Base-by-base conservation (phyloP, 2,797 vertebrate species). In the Gallinago stenura region DNA sequence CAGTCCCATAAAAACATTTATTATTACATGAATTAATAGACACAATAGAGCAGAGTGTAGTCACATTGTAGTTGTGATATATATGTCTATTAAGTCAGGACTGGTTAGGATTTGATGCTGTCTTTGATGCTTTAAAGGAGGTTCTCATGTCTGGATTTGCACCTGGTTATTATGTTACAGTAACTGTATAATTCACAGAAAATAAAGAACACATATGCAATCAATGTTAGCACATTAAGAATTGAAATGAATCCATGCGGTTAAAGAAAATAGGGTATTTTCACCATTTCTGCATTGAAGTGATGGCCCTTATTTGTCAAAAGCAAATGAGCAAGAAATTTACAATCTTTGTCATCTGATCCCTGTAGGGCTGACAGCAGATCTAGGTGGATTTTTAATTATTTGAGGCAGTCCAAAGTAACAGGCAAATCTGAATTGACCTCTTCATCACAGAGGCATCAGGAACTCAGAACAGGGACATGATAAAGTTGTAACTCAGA, bases 401-500 rank as follows among this genome's bases (percentile, higher is more conserved):
- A 61, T 65, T 56, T 75, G 54, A 66, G 25, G 39, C 33, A 37
- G 19, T 46, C 21, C 39, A 78, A 71, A 81, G 33, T 45, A 71
- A 61, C 4, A 57, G 22, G 22, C 22, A 83, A 43, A 53, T 69
- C 2, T 71, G 22, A 91, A 81, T 31, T 80, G 31, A 21, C 3
- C 3, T 66, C 15, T 61, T 62, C 19, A 26, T 35, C 22, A 62
- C 0, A 62, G 48, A 80, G 16, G 2, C 11, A 30, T 48, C 53
- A 50, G 21, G 7, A 91, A 62, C 11, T 70, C 2, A 0, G 7
- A 28, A 7, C 2, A 1, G 22, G 16, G 2, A 37, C 39, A 13
- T 39, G 30, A 21, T 41, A 83, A 37, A 7, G 12, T 10, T 51
- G 19, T 30, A 50, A 33, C 17, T 53, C 41, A 65, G 48, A 57